phyloP scores from a whole-genome alignment of 2,888 invertebrate genomes.

The Nemapogon koenigi region DNA sequence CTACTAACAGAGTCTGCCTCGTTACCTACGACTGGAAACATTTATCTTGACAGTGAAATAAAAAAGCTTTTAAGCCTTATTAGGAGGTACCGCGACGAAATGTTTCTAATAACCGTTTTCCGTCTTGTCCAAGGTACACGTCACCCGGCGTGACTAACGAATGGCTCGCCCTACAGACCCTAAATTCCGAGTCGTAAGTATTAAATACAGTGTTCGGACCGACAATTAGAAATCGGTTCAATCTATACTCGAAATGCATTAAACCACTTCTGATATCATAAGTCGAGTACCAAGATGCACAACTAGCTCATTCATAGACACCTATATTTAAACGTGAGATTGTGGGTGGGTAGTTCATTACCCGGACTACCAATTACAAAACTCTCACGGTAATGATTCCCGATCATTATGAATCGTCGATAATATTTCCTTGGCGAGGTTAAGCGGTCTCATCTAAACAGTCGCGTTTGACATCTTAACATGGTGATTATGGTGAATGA shows the following conservation, averaged over 20 bases:
- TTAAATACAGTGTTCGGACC: constrained; percentile 34
- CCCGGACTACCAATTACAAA: constrained; percentile 6
- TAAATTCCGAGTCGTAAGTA: constrained; percentile 65
- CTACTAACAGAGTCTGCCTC: constrained; percentile 1
- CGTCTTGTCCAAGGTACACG: constrained; percentile 66
- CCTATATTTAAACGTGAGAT: constrained; percentile 6
- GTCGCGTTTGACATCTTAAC: constrained; percentile 4
- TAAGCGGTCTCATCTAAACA: constrained; percentile 4
- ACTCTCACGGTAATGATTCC: constrained; percentile 8
- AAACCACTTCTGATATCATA: constrained; percentile 29
- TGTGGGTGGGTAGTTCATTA: constrained; percentile 8
- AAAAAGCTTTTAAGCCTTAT: constrained; percentile 8
- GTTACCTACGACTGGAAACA: constrained; percentile 1
- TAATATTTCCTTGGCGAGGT: constrained; percentile 6
- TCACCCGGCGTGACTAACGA: constrained; percentile 64
- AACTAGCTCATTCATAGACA: constrained; percentile 3
- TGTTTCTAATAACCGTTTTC: constrained; percentile 60
- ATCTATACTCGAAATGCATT: constrained; percentile 50
- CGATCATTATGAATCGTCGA: constrained; percentile 5
- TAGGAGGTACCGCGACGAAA: constrained; percentile 26
- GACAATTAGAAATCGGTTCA: constrained; percentile 55
- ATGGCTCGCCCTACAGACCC: constrained; percentile 66
- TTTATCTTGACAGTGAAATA: constrained; percentile 8
- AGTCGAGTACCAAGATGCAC: constrained; percentile 6
- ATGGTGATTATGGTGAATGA: constrained; percentile 1